Evolutionary conservation across 2,888 invertebrate species (phyloP), one percentile per base, ranked within the genome.

Genomic region (Xanthia icteritia): DNA sequence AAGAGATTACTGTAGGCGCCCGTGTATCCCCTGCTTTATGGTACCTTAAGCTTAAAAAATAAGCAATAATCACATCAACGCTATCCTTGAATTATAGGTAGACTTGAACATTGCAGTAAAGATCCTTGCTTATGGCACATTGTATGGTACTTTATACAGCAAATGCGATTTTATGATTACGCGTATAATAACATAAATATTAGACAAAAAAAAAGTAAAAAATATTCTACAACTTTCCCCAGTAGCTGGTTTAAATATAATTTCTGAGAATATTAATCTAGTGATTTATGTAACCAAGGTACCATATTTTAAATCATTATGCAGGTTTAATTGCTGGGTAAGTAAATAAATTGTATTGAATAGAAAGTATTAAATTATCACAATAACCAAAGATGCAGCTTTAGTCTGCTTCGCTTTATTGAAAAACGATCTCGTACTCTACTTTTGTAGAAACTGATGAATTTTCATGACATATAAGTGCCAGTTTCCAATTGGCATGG

Each of bases 11-110:
- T 70, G 20, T 36, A 51, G 60, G 27, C 45, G 60, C 31, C n/a
- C 36, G 39, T 73, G 60, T 48, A 61, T 27, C 27, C 56, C 0
- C 56, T 69, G 80, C 23, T 83, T 78, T 78, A 78, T 68, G 54
- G 54, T 42, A 20, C 23, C 9, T 45, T 51, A 51, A 45, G 51
- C 36, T 64, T 78, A 31, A 81, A 78, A 67, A 65, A 81, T 76
- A 65, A 58, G 45, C 60, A 67, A 67, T 77, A 71, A 77, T 77
- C 51, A 77, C 56, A 36, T 77, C 56, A 77, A 54, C 67, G 70
- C 71, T 61, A 39, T 60, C 23, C 56, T 45, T 67, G n/a, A 82
- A 51, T 76, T 76, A 69, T 45, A n/a, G 13, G 39, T 54, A 42
- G 5, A 76, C 58, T 70, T 81, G 17, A 76, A 61, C 31, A 69